phyloP scores from a whole-genome alignment of 2,113 vertebrate species.

The Nesoenas mayeri region DNA sequence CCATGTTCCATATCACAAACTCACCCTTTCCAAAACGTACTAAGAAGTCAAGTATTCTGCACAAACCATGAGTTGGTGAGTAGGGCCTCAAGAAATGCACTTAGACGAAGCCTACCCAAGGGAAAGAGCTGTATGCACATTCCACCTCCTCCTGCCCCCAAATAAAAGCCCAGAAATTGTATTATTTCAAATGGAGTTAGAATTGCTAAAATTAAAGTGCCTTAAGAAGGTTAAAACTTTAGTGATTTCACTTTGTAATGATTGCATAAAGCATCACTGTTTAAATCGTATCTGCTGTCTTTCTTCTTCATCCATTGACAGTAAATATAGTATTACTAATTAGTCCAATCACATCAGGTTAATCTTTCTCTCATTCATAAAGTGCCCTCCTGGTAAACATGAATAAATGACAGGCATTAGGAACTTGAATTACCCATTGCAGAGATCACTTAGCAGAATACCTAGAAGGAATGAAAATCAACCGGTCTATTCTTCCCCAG shows the following conservation, averaged over 20 bases:
- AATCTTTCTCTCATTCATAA: slow-evolving; percentile 44
- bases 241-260: background rate
- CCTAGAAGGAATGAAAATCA: background rate
- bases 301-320: background rate
- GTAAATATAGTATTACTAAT: slow-evolving; percentile 34
- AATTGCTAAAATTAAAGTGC: too few species aligned
- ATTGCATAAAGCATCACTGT: background rate
- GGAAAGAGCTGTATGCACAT: background rate
- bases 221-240: background rate
- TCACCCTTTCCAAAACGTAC: background rate
- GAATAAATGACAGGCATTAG: slow-evolving; percentile 64
- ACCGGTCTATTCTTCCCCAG: background rate
- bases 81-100: background rate
- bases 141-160: background rate
- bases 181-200: too few species aligned
- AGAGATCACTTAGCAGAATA: slow-evolving; percentile 25
- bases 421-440: slow-evolving; percentile 44
- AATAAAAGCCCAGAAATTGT: background rate
- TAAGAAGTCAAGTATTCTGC: background rate
- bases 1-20: background rate
- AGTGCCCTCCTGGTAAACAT: slow-evolving; percentile 46
- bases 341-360: slow-evolving; percentile 42
- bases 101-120: background rate
- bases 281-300: background rate
- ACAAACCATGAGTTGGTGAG: background rate